Evolutionary conservation across 2,113 vertebrate species (phyloP), one percentile per base, ranked within the genome.

Genomic region (Nesogale talazaci): DNA sequence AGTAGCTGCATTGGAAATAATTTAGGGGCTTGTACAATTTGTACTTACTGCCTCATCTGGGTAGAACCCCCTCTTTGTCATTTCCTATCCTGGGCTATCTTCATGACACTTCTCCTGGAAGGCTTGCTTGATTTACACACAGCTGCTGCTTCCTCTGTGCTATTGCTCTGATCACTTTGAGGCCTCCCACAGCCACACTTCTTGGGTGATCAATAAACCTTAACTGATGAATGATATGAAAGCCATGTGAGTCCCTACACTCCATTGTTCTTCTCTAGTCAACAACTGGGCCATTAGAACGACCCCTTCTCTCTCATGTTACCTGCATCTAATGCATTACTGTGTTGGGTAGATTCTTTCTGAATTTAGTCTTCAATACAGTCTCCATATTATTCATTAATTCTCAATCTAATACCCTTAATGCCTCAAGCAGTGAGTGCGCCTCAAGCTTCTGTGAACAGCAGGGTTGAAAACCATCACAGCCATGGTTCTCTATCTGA

Each of bases 181-280:
- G 34, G 59, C 40, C 67, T 76, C n/a, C 4, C 7, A 82, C 7
- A 94, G 19, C 15, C 34, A 46, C 6, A 79, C 31, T 82, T 86
- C 59, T 75, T 22, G 59, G 27, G 75, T 74, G 16, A 63, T 83
- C 67, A 84, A 70, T 79, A 76, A 57, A 70, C 80, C 86, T 12
- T 85, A 78, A 82, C 57, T 29, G 8, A 22, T 79, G 63, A 78
- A 78, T 86, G 61, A 79, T n/a, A 74, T 14, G 69, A 76, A 95
- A 90, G 29, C 59, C 65, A 72, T 38, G 12, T 87, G 67, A 89
- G 57, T 81, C 20, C 63, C 81, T 65, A 85, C 46, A 31, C 22
- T 80, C 69, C 17, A 31, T 78, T 88, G 91, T 75, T 52, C 31
- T 88, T 78, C 57, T 75, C 9, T 36, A 83, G 38, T 15, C 59